Base-by-base conservation (phyloP, 2,797 vertebrate genomes). In the Mallotus villosus region DNA sequence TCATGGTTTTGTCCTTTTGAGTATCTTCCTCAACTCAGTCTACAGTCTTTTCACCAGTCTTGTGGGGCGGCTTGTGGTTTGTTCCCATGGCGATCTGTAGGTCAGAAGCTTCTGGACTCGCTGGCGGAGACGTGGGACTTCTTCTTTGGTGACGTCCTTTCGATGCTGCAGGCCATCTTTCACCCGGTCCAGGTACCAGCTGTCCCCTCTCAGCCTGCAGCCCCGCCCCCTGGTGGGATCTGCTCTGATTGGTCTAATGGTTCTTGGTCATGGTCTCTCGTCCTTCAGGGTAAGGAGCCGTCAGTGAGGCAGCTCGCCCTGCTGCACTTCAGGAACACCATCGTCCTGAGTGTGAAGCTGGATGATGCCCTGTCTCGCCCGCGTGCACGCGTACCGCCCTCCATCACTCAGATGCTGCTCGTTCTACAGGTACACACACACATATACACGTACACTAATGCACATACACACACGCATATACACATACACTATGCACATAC, bases 61-160 rank as follows among this genome's bases (percentile, higher is more conserved):
- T 11, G 12, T 46, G 41, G 41, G 41, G 9, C 41, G 9, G 41
- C 41, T 46, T 46, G 41, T 66, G 64, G 1, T 19, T 53, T 63
- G 22, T 51, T 69, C 14, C 57, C 58, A 3, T 80, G 34, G 68
- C 71, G 70, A 63, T 29, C 29, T 86, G 59, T 89, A 99, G 97
- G 97, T 84, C 97, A 99, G 92, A 99, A 98, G 91, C 92, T 99
- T 58, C 92, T 99, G 27, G 97, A 99, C 92, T 97, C 97, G 0
- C 92, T 99, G 91, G 96, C 97, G 1, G 97, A 99, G 90, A 98
- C 97, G 0, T 99, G 97, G 97, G 97, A 99, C 85, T 99, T 98
- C 88, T 99, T 99, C 88, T 99, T 99, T 90, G 95, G 96, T 32
- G 96, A 99, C 69, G 95, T 99, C 84, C 92, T 99, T 59, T 95